Evolutionary conservation across 2,888 invertebrate species (phyloP).

Genomic region (Dexiosoma caninum): DNA sequence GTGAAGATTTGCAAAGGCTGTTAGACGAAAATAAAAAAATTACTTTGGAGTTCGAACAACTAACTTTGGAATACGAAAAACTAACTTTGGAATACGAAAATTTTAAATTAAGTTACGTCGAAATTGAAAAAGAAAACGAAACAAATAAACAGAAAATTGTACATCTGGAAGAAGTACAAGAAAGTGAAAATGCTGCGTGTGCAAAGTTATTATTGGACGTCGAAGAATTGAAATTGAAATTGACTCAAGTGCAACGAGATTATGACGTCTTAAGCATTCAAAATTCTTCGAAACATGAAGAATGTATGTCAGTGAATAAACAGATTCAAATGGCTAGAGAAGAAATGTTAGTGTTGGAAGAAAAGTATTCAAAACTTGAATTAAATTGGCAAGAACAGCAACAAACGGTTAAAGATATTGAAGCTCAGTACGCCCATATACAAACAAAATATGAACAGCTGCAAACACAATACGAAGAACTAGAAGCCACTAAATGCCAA

Average conservation of each 20-base stretch:
- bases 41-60: conserved; percentile 59
- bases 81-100: conserved; percentile 62
- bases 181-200: conserved; percentile 64
- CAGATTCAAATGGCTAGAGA: conserved; percentile 64
- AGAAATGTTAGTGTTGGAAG: conserved; percentile 68
- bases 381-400: conserved; percentile 65
- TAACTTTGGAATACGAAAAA: conserved; percentile 62
- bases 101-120: conserved; percentile 51
- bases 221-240: conserved; percentile 61
- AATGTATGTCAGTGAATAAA: conserved; percentile 67
- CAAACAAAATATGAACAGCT: conserved; percentile 69
- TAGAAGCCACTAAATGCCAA: conserved; percentile 64
- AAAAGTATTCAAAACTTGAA: conserved; percentile 68
- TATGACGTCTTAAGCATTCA: conserved; percentile 65
- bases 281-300: conserved; percentile 64
- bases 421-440: conserved; percentile 68
- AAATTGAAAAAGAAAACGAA: conserved; percentile 54
- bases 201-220: conserved; percentile 68
- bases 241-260: conserved; percentile 67
- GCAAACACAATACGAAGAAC: conserved; percentile 68
- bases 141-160: conserved; percentile 45
- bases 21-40: conserved; percentile 66
- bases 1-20: conserved; percentile 68
- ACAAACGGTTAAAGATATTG: conserved; percentile 66
- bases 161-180: conserved; percentile 55